Percentiles rank a stretch among this genome's conserved stretches.
These are phyloP conservation scores for Hydrochoerus hydrochaeris DNA, from an alignment of 2,113 vertebrate genomes.

Conservation along the genomic window DNA sequence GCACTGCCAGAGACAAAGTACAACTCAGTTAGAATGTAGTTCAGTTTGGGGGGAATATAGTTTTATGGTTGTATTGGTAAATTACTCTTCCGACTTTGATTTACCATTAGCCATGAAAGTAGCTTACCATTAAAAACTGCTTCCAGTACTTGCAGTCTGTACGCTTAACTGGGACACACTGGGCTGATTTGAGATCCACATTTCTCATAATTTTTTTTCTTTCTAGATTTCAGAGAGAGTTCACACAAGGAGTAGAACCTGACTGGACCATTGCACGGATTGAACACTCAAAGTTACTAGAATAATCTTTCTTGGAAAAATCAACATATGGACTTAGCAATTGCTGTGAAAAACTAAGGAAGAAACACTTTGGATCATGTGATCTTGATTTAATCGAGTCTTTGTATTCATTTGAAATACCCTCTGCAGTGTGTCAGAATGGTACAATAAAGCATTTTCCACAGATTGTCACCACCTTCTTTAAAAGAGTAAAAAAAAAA, in stretches of 20 bases:
- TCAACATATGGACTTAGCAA: constrained; percentile 68
- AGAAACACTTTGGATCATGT: constrained; percentile 63
- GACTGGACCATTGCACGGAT: constrained; percentile 96
- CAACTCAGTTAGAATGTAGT: neutral
- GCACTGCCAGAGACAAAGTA: neutral
- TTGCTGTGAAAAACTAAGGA: constrained; percentile 71
- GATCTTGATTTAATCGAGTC: constrained; percentile 62
- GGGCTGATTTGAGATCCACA: neutral
- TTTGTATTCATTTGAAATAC: constrained; percentile 76
- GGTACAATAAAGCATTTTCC: constrained; percentile 80
- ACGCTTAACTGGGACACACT: constrained; percentile 15
- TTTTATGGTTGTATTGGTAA: constrained; percentile 31
- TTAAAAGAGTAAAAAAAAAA: constrained; percentile 38
- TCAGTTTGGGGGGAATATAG: neutral
- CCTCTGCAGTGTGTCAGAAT: constrained; percentile 48
- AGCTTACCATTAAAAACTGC: constrained; percentile 35
- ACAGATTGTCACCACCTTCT: constrained; percentile 25
- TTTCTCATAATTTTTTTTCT: constrained; percentile 57
- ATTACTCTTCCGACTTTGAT: constrained; percentile 40
- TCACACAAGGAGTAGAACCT: constrained; percentile 94
- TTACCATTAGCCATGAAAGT: constrained; percentile 24
- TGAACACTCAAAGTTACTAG: constrained; percentile 94
- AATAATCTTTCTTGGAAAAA: constrained; percentile 84
- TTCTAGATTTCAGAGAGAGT: constrained; percentile 96
- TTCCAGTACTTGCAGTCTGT: constrained; percentile 40